Base-by-base conservation (phyloP, 2,888 invertebrate species). In the Acanthosepion lycidas region DNA sequence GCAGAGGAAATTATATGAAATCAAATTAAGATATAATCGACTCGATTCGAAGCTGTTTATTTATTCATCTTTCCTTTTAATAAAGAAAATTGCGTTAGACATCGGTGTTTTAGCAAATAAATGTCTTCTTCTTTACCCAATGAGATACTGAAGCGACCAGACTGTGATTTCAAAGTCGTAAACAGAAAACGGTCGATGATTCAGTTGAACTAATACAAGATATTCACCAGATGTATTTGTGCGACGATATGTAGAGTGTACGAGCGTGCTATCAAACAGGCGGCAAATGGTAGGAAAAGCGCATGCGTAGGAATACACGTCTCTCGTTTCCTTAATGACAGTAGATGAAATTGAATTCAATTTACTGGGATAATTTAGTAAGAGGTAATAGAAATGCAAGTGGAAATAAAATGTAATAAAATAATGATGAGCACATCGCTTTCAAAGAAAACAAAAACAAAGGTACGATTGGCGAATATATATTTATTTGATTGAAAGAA, bases 261-360 rank as follows among this genome's bases (percentile, higher is more conserved):
- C 42, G 23, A 59, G 59, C 23, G 6, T 23, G 20, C 5, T 59
- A 59, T 59, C 6, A n/a, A 78, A 78, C 12, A 78, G 78, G 18
- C n/a, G 15, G 33, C n/a, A 78, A n/a, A 78, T 33, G n/a, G 78
- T n/a, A 12, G 12, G n/a, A 15, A 12, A 78, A n/a, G 8, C 4
- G n/a, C 78, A n/a, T 78, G 33, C n/a, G n/a, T 15, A 78, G n/a
- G 23, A 33, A 78, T n/a, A 78, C 12, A n/a, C 78, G n/a, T 78
- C n/a, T n/a, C 15, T 78, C 78, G n/a, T 78, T 78, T 78, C 78
- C n/a, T 78, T 78, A 78, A 78, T 78, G 78, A 78, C 78, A 78
- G 78, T 15, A 33, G 15, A 78, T n/a, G 78, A 78, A 78, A 78
- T 78, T 78, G 78, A 78, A 78, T 78, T 78, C 78, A 78, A 78